Base-by-base conservation (phyloP, 2,113 vertebrate genomes). In the Myrmophylax atrothorax region DNA sequence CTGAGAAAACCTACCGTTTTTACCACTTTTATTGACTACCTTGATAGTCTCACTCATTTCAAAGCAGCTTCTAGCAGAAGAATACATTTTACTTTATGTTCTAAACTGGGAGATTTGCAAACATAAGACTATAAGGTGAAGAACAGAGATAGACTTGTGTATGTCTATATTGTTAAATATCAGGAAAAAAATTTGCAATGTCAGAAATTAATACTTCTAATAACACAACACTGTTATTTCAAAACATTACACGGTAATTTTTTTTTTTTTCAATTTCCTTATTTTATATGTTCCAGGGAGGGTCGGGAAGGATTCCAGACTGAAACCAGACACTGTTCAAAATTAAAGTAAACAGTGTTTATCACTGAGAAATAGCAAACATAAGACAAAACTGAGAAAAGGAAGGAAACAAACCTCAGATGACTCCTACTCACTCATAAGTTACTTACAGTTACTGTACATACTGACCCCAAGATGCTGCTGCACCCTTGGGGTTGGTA, bases 171-270 rank as follows among this genome's bases (percentile, higher is more conserved):
- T 46, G 3, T 53, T 38, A 78, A 70, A 53, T 52, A 55, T 49
- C 12, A 67, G 16, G 24, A 3, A 29, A 74, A 87, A 87, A 79
- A 53, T 28, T 4, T 3, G 7, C 16, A 35, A 6, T 46, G 2
- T 4, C 22, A 58, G 13, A 50, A 10, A 67, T 66, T 24, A 67
- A 49, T 38, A 23, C 2, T 70, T 14, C 47, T 55, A 58, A 33
- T 2, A 40, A 5, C 8, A 38, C 4, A 12, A 14, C 17, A 3
- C 0, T 6, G 28, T 42, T 56, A 52, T 66, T 81, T 69, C 16
- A 47, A 66, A 60, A 35, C 47, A 60, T 35, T 52, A 47, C 2
- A 6, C 0, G 6, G 6, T 25, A 35, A n/a, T 60, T 75, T 38
- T 35, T 62, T 78, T 64, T 38, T 38, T 42, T 42, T 42, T 42